Conservation (phyloP, 2,113 vertebrate species). For the Diphyllodes magnificus region DNA sequence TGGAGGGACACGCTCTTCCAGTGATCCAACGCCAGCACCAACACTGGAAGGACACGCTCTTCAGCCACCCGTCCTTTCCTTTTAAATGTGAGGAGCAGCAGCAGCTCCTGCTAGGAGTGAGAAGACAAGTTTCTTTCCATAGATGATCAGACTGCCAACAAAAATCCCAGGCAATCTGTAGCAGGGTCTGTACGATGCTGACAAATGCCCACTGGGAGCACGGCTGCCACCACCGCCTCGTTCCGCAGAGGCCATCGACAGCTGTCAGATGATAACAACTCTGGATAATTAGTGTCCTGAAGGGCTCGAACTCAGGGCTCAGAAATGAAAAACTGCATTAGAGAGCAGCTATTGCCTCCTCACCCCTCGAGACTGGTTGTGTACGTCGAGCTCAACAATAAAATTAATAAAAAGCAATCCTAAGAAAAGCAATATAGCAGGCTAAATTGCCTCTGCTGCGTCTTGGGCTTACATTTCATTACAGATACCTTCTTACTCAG, state of each 20-base stretch:
- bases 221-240: background rate
- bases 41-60: background rate
- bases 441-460: constrained; percentile 15
- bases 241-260: background rate
- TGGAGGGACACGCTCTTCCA: background rate
- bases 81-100: background rate
- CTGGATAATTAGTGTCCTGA: constrained; percentile 51
- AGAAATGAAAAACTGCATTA: constrained; percentile 37
- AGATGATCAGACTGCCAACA: background rate
- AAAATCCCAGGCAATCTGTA: background rate
- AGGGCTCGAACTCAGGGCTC: constrained; percentile 9
- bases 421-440: constrained; percentile 38
- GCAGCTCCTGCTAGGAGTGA: background rate
- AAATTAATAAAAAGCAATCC: background rate
- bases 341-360: background rate
- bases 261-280: constrained; percentile 39
- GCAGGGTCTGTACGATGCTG: background rate
- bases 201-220: background rate
- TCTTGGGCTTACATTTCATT: constrained; percentile 16
- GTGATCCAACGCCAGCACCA: background rate
- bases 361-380: background rate
- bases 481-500: background rate
- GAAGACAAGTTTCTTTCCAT: background rate
- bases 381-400: background rate
- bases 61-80: background rate